These are phyloP conservation scores for Eucidaris tribuloides DNA, from an alignment of 35 echinoderm and acorn worm genomes.

Conservation along the genomic window DNA sequence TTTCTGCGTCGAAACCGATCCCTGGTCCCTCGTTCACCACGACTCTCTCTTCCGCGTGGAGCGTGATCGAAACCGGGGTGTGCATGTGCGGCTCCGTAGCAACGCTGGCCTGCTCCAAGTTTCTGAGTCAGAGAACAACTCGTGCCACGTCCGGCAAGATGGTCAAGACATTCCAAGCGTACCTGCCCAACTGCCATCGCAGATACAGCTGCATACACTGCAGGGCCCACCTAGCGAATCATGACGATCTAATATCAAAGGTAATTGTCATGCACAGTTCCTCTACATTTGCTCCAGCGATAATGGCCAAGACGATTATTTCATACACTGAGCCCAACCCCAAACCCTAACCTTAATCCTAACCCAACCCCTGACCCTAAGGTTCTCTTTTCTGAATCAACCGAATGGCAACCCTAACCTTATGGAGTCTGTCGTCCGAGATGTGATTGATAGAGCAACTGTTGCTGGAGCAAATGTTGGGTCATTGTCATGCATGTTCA, in stretches of 20 bases:
- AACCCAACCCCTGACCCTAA: too few species aligned
- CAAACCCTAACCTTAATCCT: too few species aligned
- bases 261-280: too few species aligned
- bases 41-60: background rate
- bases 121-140: background rate
- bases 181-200: conserved; percentile 93
- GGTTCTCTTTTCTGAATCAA: too few species aligned
- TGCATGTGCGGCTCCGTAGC: conserved; percentile 23
- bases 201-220: conserved; percentile 98
- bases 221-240: conserved; percentile 95
- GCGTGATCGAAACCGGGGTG: background rate
- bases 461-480: too few species aligned
- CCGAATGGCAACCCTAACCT: too few species aligned
- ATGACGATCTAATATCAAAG: conserved; percentile 99
- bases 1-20: background rate
- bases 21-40: background rate
- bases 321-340: too few species aligned
- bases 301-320: too few species aligned
- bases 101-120: conserved; percentile 16
- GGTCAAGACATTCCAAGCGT: conserved; percentile 99
- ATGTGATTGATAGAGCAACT: too few species aligned
- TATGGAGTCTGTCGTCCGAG: too few species aligned
- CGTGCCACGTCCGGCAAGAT: conserved; percentile 57
- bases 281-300: too few species aligned
- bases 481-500: too few species aligned